A percentile compares a stretch with the other conserved stretches of the same genome.
Conservation (phyloP, 2,888 invertebrate species). For the Taenaris catops region DNA sequence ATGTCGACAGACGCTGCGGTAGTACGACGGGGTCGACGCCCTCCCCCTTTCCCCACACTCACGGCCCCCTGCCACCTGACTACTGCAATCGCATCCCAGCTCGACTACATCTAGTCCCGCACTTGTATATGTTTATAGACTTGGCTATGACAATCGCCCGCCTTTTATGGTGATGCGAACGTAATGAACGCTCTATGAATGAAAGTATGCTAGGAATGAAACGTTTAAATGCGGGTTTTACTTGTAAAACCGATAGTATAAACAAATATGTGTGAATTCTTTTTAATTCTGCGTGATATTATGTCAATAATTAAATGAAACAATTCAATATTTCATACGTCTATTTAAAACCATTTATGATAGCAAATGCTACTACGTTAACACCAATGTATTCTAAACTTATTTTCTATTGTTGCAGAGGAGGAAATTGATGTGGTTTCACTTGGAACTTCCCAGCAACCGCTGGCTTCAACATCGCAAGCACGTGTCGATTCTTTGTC, state of each 20-base stretch:
- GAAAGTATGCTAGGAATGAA: conserved; percentile 48
- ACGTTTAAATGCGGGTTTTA: conserved; percentile 39
- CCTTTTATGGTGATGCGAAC: conserved; percentile 61
- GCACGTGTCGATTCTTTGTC: conserved; percentile 76
- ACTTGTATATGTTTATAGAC: conserved; percentile 43
- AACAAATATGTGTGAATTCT: conserved; percentile 3
- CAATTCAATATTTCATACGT: background rate
- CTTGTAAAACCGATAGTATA: conserved; percentile 16
- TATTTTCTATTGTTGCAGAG: conserved; percentile 81
- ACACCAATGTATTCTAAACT: conserved; percentile 12
- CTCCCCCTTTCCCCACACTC: conserved; percentile 48
- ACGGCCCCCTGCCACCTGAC: conserved; percentile 58
- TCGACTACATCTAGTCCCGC: conserved; percentile 54
- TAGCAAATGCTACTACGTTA: background rate
- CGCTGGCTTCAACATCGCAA: conserved; percentile 43
- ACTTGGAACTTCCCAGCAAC: conserved; percentile 65
- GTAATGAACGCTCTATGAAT: conserved; percentile 58
- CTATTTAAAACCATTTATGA: background rate
- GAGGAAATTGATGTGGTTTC: conserved; percentile 93
- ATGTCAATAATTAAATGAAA: background rate
- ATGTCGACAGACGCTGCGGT: conserved; percentile 80
- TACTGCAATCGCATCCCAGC: conserved; percentile 71
- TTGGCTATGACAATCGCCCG: conserved; percentile 53
- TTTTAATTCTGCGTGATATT: conserved; percentile 6
- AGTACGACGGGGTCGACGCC: conserved; percentile 75